These are phyloP conservation scores for Perdix hodgsoniae DNA, from an alignment of 2,797 vertebrate genomes.

Conservation along the genomic window DNA sequence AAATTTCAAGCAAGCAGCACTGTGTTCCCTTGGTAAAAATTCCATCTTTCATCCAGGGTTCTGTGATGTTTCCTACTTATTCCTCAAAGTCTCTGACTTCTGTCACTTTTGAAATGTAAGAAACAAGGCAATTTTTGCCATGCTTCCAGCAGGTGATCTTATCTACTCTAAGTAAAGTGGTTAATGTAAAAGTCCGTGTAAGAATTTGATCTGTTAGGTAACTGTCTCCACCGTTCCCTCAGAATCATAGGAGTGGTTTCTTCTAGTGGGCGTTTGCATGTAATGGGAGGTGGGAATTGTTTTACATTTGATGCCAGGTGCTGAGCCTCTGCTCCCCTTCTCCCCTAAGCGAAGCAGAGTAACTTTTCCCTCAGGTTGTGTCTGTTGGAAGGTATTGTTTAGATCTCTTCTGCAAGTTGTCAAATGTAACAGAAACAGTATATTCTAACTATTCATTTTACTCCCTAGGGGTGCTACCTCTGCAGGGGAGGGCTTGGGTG, in stretches of 20 bases:
- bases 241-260: not conserved
- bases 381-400: conserved; percentile 20
- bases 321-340: not conserved
- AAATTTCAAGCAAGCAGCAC: not conserved
- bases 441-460: conserved; percentile 58
- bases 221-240: not conserved
- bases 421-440: not conserved
- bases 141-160: not conserved
- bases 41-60: not conserved
- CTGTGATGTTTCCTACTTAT: not conserved
- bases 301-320: not conserved
- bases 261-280: not conserved
- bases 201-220: not conserved
- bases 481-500: conserved; percentile 82
- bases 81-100: not conserved
- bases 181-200: not conserved
- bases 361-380: not conserved
- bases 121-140: not conserved
- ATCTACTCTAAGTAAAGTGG: not conserved
- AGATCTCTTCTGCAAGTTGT: conserved; percentile 35
- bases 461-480: conserved; percentile 80
- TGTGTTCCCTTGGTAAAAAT: not conserved
- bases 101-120: not conserved
- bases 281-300: not conserved
- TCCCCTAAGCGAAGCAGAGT: not conserved